A percentile compares a stretch with the other conserved stretches of the same genome.
Evolutionary conservation across 2,113 vertebrate species (phyloP).

Genomic region (Zeus faber): DNA sequence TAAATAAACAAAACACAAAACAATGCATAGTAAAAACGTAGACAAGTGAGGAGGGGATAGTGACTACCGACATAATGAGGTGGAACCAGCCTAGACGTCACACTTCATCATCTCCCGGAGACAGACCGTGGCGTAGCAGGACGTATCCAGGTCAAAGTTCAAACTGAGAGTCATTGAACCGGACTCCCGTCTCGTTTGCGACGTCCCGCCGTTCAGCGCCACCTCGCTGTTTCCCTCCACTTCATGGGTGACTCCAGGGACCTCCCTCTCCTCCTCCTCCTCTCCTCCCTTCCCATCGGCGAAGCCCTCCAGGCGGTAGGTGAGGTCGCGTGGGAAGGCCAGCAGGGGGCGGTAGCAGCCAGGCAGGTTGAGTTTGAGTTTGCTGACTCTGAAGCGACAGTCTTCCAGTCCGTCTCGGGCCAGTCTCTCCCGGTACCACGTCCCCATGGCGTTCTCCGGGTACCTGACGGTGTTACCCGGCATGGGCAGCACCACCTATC

Average conservation of each 20-base stretch:
- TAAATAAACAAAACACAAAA: no score
- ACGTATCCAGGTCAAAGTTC: constrained; percentile 86
- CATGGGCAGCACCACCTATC: constrained; percentile 90
- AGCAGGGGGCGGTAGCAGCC: constrained; percentile 90
- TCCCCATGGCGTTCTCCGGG: constrained; percentile 76
- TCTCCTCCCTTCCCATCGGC: constrained; percentile 24
- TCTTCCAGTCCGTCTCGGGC: constrained; percentile 76
- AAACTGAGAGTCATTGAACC: constrained; percentile 65
- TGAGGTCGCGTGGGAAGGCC: constrained; percentile 80
- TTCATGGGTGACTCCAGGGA: no score
- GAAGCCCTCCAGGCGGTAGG: constrained; percentile 66
- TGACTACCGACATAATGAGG: no score
- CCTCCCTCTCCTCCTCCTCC: constrained; percentile 16
- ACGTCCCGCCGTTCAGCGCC: neutral
- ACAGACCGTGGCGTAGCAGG: constrained; percentile 92
- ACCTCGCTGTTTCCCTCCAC: neutral
- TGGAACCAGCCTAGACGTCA: no score
- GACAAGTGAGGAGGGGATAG: no score
- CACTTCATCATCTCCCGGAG: constrained; percentile 94
- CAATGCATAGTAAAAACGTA: no score
- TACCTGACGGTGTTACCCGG: constrained; percentile 88
- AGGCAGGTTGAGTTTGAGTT: constrained; percentile 87
- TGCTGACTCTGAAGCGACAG: constrained; percentile 81
- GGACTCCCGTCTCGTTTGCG: constrained; percentile 30
- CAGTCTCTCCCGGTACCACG: constrained; percentile 82